A percentile compares a stretch with the other conserved stretches of the same genome.
Conservation (phyloP, 2,113 vertebrate genomes). For the Apus apus region DNA sequence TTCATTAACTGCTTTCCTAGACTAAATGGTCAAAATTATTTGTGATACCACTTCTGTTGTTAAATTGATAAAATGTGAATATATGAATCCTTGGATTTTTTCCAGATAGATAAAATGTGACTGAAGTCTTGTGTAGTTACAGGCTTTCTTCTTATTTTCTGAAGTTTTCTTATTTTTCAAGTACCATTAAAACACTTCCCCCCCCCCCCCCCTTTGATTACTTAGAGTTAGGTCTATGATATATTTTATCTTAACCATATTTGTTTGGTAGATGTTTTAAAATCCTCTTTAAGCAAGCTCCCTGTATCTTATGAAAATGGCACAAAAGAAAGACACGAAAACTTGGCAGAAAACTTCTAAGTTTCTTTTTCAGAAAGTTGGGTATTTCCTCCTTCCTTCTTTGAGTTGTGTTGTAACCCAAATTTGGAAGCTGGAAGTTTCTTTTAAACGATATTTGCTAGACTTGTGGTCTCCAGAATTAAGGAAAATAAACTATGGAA, state of each 20-base stretch:
- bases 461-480: neutral
- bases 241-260: neutral
- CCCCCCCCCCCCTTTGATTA: too few species aligned
- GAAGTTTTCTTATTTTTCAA: neutral
- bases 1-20: neutral
- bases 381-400: neutral
- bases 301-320: neutral
- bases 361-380: neutral
- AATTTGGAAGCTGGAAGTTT: neutral
- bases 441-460: neutral
- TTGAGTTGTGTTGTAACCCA: neutral
- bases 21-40: constrained; percentile 6
- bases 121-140: neutral
- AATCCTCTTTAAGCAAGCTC: neutral
- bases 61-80: constrained; percentile 18
- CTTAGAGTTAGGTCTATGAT: neutral
- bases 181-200: neutral
- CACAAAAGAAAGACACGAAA: neutral
- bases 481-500: neutral
- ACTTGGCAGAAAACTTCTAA: neutral
- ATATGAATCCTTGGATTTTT: neutral
- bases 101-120: neutral
- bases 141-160: neutral
- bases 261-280: neutral
- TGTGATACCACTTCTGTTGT: neutral